phyloP scores from a whole-genome alignment of 2,113 vertebrate species.

The Camelus bactrianus region DNA sequence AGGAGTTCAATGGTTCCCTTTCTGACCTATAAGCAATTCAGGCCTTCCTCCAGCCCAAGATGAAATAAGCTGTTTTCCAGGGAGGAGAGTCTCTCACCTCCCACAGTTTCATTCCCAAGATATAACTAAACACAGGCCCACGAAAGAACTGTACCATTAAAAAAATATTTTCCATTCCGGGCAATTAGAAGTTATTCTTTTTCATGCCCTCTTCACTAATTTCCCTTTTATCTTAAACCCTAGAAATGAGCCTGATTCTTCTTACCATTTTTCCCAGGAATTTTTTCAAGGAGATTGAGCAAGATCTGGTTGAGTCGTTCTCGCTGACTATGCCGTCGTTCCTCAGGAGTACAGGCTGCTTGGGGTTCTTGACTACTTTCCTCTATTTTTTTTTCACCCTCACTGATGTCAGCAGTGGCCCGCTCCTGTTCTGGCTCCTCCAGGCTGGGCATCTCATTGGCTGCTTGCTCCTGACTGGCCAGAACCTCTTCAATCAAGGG shows the following conservation, averaged over 20 bases:
- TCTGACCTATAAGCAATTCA: background rate
- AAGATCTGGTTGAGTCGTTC: slow-evolving; percentile 98
- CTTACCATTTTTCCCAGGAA: slow-evolving; percentile 98
- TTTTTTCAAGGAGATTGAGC: slow-evolving; percentile 95
- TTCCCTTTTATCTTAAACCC: background rate
- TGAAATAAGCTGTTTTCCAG: background rate
- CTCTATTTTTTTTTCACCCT: slow-evolving; percentile 81
- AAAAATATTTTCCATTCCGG: background rate
- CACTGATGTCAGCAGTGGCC: slow-evolving; percentile 78
- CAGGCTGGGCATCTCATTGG: slow-evolving; percentile 79
- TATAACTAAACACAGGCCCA: background rate
- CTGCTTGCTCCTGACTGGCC: slow-evolving; percentile 81
- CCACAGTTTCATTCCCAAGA: background rate
- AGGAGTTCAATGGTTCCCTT: background rate
- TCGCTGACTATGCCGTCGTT: slow-evolving; percentile 92
- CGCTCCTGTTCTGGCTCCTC: slow-evolving; percentile 90
- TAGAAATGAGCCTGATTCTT: background rate
- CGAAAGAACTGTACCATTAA: background rate
- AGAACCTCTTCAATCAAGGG: slow-evolving; percentile 89
- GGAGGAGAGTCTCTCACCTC: background rate
- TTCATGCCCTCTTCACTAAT: background rate
- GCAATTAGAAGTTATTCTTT: background rate
- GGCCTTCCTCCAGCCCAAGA: background rate
- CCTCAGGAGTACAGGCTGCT: slow-evolving; percentile 88
- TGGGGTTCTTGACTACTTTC: slow-evolving; percentile 57